A percentile compares a stretch with the other conserved stretches of the same genome.
These are phyloP conservation scores for Acronicta psi DNA, from an alignment of 2,888 invertebrate genomes.

Conservation along the genomic window DNA sequence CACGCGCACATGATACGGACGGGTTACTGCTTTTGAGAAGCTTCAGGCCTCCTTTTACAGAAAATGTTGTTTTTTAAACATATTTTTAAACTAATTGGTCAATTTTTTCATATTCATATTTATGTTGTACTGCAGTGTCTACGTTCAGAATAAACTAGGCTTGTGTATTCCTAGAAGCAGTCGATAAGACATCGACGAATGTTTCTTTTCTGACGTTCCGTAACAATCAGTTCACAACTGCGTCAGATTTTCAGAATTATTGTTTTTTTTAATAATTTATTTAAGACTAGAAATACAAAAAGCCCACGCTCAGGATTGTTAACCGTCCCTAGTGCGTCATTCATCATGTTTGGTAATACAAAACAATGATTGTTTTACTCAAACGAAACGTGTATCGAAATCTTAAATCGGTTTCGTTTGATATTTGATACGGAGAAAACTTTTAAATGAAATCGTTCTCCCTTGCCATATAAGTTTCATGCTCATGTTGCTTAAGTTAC, in stretches of 20 bases:
- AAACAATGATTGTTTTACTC: slow-evolving; percentile 19
- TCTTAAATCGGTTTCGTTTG: slow-evolving; percentile 44
- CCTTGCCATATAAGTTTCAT: slow-evolving; percentile 44
- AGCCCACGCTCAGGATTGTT: slow-evolving; percentile 7
- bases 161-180: neutral
- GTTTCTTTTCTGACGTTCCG: neutral
- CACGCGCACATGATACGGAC: slow-evolving; percentile 14
- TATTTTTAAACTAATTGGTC: too few relatives aligned
- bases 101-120: too few relatives aligned
- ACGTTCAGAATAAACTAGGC: neutral
- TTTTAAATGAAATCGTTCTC: slow-evolving; percentile 48
- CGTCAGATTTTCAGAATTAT: slow-evolving; percentile 3
- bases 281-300: neutral
- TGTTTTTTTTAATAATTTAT: neutral
- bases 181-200: too few relatives aligned
- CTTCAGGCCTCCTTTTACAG: neutral
- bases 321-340: neutral
- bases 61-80: slow-evolving; percentile 3
- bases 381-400: slow-evolving; percentile 14
- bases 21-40: slow-evolving; percentile 5
- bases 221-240: neutral
- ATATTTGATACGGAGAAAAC: slow-evolving; percentile 44
- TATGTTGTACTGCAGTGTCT: too few relatives aligned
- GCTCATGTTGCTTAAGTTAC: slow-evolving; percentile 45
- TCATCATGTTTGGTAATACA: slow-evolving; percentile 11